Evolutionary conservation across 2,888 invertebrate species (phyloP), one percentile per base, ranked within the genome.

Genomic region (Mylabris sibirica): DNA sequence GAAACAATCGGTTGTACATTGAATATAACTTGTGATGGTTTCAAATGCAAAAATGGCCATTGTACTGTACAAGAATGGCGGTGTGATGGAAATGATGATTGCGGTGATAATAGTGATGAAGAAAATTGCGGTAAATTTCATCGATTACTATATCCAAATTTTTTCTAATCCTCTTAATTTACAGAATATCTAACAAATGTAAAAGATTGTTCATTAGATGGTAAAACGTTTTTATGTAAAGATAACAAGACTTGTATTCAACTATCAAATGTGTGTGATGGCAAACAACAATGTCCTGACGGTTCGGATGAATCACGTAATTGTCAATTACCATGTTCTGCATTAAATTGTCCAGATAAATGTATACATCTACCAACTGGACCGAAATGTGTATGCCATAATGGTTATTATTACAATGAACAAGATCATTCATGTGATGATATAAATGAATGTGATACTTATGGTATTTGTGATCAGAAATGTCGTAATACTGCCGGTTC

Each of bases 381-480:
- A 11, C 84, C 88, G 0, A 80, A 81, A 11, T 93, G 93, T 79
- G 62, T 87, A 1, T 94, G 93, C 76, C 86, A 81, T 0, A 72
- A 67, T 4, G 89, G 87, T 1, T 84, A 81, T 73, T 76, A 73
- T 59, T 78, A 70, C 83, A 82, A 81, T 79, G 76, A 86, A 77
- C 79, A 81, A 66, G 80, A 80, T n/a, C 83, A 83, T 0, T 8
- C 49, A 9, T 89, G 90, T 72, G 79, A 83, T 71, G 92, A 92
- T 75, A 85, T 90, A 3, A 85, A 93, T 78, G 92, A 92, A 77
- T 93, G 93, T 75, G 82, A 87, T 41, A 80, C 83, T 0, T 87
- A 86, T 70, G 92, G 82, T 0, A 83, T 87, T 8, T 94, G 94
- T 78, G 91, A 92, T 63, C 94, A 94, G 72, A 83, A 80, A 12